These are phyloP conservation scores for Noctilio leporinus DNA, from an alignment of 2,113 vertebrate genomes.

Conservation along the genomic window DNA sequence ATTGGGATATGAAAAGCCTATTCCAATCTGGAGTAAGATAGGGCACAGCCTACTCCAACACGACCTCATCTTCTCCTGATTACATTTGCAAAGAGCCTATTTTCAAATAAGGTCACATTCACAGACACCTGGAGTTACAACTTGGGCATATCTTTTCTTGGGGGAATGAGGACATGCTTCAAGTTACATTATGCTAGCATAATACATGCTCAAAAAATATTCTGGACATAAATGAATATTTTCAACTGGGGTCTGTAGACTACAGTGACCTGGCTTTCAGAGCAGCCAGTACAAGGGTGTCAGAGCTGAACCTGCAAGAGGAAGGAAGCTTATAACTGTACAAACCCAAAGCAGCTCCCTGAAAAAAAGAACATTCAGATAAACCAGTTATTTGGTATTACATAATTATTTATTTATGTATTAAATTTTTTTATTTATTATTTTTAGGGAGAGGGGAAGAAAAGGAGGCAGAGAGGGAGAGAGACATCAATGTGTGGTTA, in stretches of 20 bases:
- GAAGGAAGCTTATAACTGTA: neutral
- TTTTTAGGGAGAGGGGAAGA: too few species aligned
- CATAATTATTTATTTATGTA: too few species aligned
- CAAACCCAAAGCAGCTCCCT: neutral
- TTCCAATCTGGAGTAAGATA: neutral
- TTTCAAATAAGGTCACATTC: neutral
- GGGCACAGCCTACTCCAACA: neutral
- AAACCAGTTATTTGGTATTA: neutral
- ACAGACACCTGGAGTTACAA: neutral
- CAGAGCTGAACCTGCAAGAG: neutral
- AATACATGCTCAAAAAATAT: neutral
- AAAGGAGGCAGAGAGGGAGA: too few species aligned
- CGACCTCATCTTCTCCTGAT: neutral
- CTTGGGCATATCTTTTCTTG: neutral
- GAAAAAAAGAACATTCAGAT: neutral
- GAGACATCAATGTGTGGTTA: too few species aligned
- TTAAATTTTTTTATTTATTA: too few species aligned
- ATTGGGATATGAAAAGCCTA: neutral
- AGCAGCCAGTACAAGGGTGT: neutral
- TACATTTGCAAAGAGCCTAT: neutral
- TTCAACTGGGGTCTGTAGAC: neutral
- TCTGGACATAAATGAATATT: neutral
- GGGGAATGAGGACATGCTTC: neutral
- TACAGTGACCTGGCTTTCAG: neutral
- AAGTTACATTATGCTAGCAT: neutral